These are phyloP conservation scores for Phymatocera aterrima DNA, from an alignment of 2,888 invertebrate genomes.

Conservation along the genomic window DNA sequence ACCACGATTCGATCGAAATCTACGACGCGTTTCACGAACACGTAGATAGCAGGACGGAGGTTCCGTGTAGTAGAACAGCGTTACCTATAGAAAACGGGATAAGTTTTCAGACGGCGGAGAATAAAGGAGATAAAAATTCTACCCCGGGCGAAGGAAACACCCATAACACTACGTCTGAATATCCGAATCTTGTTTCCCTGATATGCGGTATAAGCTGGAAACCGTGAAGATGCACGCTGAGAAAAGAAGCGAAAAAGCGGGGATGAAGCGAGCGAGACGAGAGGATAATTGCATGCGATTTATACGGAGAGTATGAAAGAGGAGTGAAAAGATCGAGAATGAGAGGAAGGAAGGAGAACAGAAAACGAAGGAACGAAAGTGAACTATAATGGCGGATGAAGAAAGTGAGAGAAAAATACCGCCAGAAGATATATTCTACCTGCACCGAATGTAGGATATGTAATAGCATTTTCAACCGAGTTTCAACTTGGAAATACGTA, in stretches of 20 bases:
- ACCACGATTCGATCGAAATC: background rate
- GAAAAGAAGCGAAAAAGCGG: background rate
- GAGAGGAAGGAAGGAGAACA: background rate
- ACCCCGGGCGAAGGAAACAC: background rate
- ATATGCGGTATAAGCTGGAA: background rate
- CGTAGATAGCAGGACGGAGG: background rate
- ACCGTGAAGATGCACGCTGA: background rate
- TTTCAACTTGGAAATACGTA: constrained; percentile 45
- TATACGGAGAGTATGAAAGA: background rate
- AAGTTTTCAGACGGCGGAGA: constrained; percentile 31
- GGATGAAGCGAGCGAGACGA: background rate
- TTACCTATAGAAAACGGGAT: background rate
- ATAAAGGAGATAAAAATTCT: constrained; percentile 15
- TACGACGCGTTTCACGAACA: background rate
- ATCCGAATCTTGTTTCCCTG: constrained; percentile 37
- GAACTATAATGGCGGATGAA: background rate
- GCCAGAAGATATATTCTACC: constrained; percentile 19
- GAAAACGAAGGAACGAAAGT: background rate
- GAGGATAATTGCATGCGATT: constrained; percentile 1
- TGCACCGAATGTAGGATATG: too few relatives aligned
- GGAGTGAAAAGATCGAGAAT: background rate
- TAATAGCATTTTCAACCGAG: constrained; percentile 11
- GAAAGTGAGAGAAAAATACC: background rate
- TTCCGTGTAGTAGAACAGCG: background rate
- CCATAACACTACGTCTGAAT: constrained; percentile 49